These are phyloP conservation scores for Drosophila phalerata DNA, from an alignment of 2,888 invertebrate species.

Conservation along the genomic window DNA sequence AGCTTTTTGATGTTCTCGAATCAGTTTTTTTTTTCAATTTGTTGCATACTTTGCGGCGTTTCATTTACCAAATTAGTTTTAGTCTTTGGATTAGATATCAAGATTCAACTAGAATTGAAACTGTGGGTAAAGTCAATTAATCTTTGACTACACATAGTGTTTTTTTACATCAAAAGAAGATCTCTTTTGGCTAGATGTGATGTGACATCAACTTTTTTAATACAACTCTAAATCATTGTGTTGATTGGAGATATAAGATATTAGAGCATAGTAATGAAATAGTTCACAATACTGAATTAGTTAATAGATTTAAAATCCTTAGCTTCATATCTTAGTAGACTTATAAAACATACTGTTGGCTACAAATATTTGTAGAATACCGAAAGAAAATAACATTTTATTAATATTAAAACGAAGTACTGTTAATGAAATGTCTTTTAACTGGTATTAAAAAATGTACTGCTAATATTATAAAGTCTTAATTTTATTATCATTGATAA, in stretches of 20 bases:
- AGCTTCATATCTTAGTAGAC: too few species aligned
- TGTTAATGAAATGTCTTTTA: too few species aligned
- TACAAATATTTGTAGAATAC: too few species aligned
- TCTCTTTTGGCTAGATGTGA: neutral
- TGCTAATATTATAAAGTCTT: too few species aligned
- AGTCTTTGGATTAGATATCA: constrained; percentile 13
- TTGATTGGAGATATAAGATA: neutral
- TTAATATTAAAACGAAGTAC: too few species aligned
- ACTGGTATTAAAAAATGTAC: too few species aligned
- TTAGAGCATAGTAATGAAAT: too few species aligned
- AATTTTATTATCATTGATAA: too few species aligned
- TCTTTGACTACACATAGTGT: neutral
- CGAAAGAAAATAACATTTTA: too few species aligned
- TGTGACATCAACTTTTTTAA: neutral
- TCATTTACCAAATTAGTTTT: constrained; percentile 70
- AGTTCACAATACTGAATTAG: neutral
- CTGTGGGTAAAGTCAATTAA: constrained; percentile 30
- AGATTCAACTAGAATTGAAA: constrained; percentile 25
- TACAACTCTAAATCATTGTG: neutral
- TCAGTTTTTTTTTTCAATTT: constrained; percentile 55
- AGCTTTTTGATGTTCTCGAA: constrained; percentile 57
- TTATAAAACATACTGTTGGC: too few species aligned
- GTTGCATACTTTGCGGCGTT: constrained; percentile 68
- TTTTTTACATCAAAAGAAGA: constrained; percentile 7
- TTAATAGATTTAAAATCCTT: too few species aligned